Evolutionary conservation across 2,797 vertebrate species (phyloP), one percentile per base, ranked within the genome.

Genomic region (Melanotaenia parkinsoni): DNA sequence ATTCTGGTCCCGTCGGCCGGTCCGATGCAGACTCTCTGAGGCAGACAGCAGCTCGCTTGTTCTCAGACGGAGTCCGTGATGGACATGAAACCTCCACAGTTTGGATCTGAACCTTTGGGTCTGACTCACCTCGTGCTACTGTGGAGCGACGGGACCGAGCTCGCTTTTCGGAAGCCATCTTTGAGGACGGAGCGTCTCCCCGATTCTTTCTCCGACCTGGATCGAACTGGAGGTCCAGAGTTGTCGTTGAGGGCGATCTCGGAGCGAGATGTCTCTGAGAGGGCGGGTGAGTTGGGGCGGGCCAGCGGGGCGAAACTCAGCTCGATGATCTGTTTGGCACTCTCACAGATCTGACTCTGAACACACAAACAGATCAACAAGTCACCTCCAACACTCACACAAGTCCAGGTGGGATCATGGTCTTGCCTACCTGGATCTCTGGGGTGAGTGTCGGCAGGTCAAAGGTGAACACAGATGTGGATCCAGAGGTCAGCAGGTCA

Each of bases 391-490:
- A 59, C 4, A 1, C 26, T 9, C 30, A 3, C 1, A 22, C 35
- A 37, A 11, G 0, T 3, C 0, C 0, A 20, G 0, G 4, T 2
- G 4, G 35, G 0, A 18, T 20, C 0, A 40, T 12, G 38, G 38
- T 40, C 12, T 40, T 5, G 38, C 79, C 13, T 67, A 93, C 95
- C 86, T 96, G 95, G 77, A 96, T 94, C 87, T 96, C 95, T 0
- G 96, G 95, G 5, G 95, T 96, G 59, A 97, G 91, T 0, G 95
- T 93, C 24, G 96, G 96, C 65, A 99, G 93, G 88, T 99, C 97
- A 63, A 99, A 98, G 75, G 96, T 98, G 84, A 98, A 96, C 80
- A 97, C 93, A 0, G 96, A 96, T 18, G 96, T 96, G 45, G 96
- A 96, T 16, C 96, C 96, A 18, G 97, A 97, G 74, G 96, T 96